phyloP scores from a whole-genome alignment of 1,140 invertebrate genomes.

The Neotoxoptera formosana region DNA sequence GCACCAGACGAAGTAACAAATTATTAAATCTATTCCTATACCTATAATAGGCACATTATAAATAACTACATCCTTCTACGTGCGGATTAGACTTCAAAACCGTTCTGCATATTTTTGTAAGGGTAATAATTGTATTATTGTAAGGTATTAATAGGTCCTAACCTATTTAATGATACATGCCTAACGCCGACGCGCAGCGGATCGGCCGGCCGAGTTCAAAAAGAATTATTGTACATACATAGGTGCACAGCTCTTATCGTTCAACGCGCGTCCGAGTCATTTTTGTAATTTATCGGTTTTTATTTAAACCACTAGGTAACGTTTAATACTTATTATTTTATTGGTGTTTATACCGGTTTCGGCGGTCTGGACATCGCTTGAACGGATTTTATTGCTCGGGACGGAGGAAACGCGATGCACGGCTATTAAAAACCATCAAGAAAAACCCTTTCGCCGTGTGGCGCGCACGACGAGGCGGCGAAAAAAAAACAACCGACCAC shows the following conservation, averaged over 20 bases:
- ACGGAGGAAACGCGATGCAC: background rate
- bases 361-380: slow-evolving; percentile 27
- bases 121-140: background rate
- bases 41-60: no score
- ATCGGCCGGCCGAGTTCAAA: slow-evolving; percentile 27
- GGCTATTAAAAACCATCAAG: slow-evolving; percentile 34
- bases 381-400: slow-evolving; percentile 46
- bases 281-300: slow-evolving; percentile 55
- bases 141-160: no score
- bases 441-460: slow-evolving; percentile 6
- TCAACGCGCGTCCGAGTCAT: background rate
- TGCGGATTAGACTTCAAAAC: background rate
- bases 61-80: background rate
- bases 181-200: background rate
- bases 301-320: slow-evolving; percentile 50
- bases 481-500: slow-evolving; percentile 44
- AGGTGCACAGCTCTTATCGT: background rate
- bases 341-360: slow-evolving; percentile 52
- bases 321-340: slow-evolving; percentile 55
- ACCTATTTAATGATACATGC: background rate
- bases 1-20: background rate
- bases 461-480: background rate
- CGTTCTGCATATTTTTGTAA: background rate
- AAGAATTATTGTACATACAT: background rate
- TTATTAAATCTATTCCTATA: background rate